Conservation (phyloP, 1,140 invertebrate genomes). For the Sitodiplosis mosellana region DNA sequence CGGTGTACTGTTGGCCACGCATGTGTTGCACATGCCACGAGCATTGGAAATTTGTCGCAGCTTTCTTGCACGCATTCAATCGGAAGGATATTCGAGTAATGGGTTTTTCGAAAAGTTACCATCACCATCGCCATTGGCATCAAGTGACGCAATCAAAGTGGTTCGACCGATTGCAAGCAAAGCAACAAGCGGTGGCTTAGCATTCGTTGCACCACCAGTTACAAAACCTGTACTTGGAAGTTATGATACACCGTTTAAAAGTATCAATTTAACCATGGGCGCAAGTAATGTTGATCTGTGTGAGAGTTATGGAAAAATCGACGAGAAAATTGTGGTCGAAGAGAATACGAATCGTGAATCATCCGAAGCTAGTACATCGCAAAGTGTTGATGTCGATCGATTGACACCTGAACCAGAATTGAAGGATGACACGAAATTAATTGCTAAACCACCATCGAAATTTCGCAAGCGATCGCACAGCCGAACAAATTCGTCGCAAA, state of each 20-base stretch:
- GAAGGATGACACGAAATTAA: background rate
- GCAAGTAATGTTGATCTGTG: too few relatives aligned
- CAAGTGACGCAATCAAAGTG: slow-evolving; percentile 8
- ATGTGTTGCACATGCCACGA: slow-evolving; percentile 54
- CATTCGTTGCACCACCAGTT: slow-evolving; percentile 3
- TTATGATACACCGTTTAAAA: slow-evolving; percentile 8
- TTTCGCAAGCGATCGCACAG: slow-evolving; percentile 8
- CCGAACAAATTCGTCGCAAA: background rate
- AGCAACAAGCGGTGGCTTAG: slow-evolving; percentile 6
- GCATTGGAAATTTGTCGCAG: slow-evolving; percentile 44
- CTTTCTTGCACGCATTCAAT: slow-evolving; percentile 26
- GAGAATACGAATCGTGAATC: background rate
- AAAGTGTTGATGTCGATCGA: background rate
- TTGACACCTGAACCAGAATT: background rate
- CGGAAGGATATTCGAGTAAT: slow-evolving; percentile 17
- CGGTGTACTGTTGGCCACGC: slow-evolving; percentile 49
- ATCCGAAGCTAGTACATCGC: background rate
- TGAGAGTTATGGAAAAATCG: background rate
- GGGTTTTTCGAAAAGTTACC: slow-evolving; percentile 4
- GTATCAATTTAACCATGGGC: background rate
- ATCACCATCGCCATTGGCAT: background rate
- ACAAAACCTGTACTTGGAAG: background rate
- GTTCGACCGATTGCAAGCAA: slow-evolving; percentile 23
- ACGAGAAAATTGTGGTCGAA: slow-evolving; percentile 1
- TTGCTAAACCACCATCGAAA: background rate